Evolutionary conservation across 1,140 invertebrate species (phyloP).

Genomic region (Hydropsyche tenuis): DNA sequence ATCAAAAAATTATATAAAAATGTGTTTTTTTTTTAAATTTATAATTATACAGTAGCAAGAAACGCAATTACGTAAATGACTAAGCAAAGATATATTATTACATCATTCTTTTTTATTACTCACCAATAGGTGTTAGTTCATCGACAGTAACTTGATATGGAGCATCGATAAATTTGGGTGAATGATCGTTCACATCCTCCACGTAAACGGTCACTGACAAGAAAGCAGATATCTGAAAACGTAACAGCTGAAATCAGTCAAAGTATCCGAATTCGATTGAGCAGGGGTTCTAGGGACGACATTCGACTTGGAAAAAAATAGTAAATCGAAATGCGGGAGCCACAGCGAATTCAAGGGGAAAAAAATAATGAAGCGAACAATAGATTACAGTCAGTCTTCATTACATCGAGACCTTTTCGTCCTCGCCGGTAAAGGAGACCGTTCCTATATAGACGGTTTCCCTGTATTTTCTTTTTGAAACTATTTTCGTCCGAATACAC

Average conservation of each 20-base stretch:
- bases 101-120: slow-evolving; percentile 48
- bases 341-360: neutral
- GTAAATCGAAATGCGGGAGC: neutral
- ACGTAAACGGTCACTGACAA: slow-evolving; percentile 85
- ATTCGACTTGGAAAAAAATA: neutral
- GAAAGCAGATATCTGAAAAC: slow-evolving; percentile 74
- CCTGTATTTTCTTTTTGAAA: too few species aligned
- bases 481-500: too few species aligned
- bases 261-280: neutral
- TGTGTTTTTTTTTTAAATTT: too few species aligned
- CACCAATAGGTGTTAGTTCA: slow-evolving; percentile 78
- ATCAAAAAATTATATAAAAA: too few species aligned
- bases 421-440: neutral
- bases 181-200: slow-evolving; percentile 84
- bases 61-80: neutral
- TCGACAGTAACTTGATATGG: slow-evolving; percentile 81
- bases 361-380: slow-evolving; percentile 13
- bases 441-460: too few species aligned
- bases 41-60: too few species aligned
- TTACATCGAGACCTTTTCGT: slow-evolving; percentile 7
- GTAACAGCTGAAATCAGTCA: slow-evolving; percentile 12
- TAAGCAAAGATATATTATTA: neutral
- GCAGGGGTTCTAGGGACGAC: neutral
- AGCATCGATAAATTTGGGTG: slow-evolving; percentile 73
- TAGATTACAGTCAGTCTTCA: slow-evolving; percentile 12